These are phyloP conservation scores for Sebastes nivosus DNA, from an alignment of 2,797 vertebrate species.

Conservation along the genomic window DNA sequence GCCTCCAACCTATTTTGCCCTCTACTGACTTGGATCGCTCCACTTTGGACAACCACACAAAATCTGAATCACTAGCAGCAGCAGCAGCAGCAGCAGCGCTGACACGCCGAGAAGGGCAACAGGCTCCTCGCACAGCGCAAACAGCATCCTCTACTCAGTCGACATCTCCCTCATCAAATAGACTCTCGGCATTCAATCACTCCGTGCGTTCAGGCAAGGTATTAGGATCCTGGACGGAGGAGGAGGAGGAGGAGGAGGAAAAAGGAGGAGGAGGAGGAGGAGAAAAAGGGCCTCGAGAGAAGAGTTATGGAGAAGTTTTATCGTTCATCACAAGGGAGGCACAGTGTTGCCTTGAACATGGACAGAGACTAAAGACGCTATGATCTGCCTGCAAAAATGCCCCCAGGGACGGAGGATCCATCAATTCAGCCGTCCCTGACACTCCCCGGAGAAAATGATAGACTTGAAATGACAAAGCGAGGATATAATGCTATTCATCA, in stretches of 20 bases:
- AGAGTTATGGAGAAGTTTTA: conserved; percentile 66
- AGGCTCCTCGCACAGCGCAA: conserved; percentile 7
- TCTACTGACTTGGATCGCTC: conserved; percentile 49
- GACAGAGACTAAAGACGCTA: conserved; percentile 72
- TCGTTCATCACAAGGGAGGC: conserved; percentile 61
- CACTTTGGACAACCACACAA: background rate
- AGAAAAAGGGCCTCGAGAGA: conserved; percentile 1
- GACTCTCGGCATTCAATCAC: conserved; percentile 46
- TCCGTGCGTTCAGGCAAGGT: conserved; percentile 42
- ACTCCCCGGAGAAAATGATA: conserved; percentile 23
- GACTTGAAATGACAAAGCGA: conserved; percentile 30
- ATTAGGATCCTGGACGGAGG: conserved; percentile 13
- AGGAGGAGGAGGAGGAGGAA: background rate
- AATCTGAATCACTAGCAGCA: conserved; percentile 12
- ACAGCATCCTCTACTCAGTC: conserved; percentile 22
- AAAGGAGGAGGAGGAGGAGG: background rate
- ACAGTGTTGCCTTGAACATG: conserved; percentile 68
- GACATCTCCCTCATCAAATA: conserved; percentile 47
- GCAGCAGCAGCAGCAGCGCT: background rate
- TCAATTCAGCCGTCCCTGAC: conserved; percentile 58
- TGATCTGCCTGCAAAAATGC: conserved; percentile 60
- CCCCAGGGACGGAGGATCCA: conserved; percentile 48
- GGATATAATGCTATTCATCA: conserved; percentile 2
- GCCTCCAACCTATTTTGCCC: conserved; percentile 44
- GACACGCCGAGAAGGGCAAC: conserved; percentile 19